Percentiles rank a stretch among this genome's conserved stretches.
These are phyloP conservation scores for Lepidostoma basale DNA, from an alignment of 1,140 invertebrate genomes.

Conservation along the genomic window DNA sequence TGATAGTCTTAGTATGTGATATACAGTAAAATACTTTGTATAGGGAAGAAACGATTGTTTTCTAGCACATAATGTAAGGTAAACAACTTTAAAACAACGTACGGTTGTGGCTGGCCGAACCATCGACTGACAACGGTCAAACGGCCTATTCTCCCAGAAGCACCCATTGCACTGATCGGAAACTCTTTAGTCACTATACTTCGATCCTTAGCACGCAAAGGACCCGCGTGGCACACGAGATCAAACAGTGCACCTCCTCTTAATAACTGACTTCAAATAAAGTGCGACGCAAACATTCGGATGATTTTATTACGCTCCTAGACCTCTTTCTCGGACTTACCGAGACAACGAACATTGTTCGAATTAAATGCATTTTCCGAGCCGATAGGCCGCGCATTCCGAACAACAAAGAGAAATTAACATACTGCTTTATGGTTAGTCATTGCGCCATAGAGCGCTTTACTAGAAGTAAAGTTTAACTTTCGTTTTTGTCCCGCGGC, in stretches of 20 bases:
- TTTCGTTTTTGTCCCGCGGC: background rate
- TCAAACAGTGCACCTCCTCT: constrained; percentile 7
- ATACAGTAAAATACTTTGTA: no score
- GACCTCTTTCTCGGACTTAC: background rate
- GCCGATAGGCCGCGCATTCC: no score
- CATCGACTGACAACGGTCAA: constrained; percentile 43
- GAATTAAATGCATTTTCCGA: no score
- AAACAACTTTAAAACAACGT: constrained; percentile 3
- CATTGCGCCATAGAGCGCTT: no score
- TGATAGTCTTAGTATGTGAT: no score
- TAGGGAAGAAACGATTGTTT: no score
- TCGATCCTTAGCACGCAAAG: constrained; percentile 10
- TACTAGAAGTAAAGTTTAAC: background rate
- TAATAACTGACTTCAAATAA: constrained; percentile 1
- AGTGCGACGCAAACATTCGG: background rate
- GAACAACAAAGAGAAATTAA: no score
- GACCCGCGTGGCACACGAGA: constrained; percentile 7
- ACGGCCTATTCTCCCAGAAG: constrained; percentile 37
- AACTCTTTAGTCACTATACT: background rate
- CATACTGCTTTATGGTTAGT: no score
- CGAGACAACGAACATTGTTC: background rate
- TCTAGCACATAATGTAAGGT: no score
- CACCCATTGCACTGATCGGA: constrained; percentile 43
- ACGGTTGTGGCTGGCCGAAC: constrained; percentile 41
- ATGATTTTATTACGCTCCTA: background rate